Percentiles rank a stretch among this genome's conserved stretches.
Evolutionary conservation across 2,113 vertebrate species (phyloP).

Genomic region (Megaleporinus macrocephalus): DNA sequence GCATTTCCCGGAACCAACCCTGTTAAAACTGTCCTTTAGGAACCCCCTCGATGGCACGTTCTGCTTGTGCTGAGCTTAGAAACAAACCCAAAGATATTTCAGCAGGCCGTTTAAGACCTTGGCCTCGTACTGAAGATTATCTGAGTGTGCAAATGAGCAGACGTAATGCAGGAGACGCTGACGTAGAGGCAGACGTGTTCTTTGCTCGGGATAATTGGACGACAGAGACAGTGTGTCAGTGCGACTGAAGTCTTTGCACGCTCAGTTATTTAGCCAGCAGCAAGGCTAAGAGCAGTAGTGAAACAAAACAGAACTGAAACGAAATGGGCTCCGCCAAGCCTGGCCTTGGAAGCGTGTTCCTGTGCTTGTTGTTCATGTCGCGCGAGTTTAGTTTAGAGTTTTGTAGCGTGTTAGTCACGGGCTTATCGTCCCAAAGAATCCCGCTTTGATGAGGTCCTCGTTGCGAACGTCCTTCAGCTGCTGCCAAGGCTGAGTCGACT

Average conservation of each 20-base stretch:
- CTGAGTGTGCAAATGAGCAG: conserved; percentile 7
- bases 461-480: background rate
- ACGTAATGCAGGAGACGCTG: background rate
- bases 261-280: background rate
- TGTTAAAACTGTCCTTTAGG: background rate
- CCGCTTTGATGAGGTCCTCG: background rate
- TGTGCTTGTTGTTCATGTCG: background rate
- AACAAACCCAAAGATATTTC: background rate
- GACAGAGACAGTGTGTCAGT: conserved; percentile 5
- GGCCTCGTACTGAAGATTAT: conserved; percentile 12
- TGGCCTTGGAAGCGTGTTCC: background rate
- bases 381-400: background rate
- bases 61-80: background rate
- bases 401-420: conserved; percentile 6
- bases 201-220: conserved; percentile 26
- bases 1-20: background rate
- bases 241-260: background rate
- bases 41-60: background rate
- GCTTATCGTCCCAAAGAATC: background rate
- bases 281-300: background rate
- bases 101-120: background rate
- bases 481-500: background rate
- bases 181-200: background rate
- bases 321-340: background rate
- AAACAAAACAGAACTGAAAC: conserved; percentile 3